Evolutionary conservation across 2,797 vertebrate genomes (phyloP).

Genomic region (Fistularia commersonii): DNA sequence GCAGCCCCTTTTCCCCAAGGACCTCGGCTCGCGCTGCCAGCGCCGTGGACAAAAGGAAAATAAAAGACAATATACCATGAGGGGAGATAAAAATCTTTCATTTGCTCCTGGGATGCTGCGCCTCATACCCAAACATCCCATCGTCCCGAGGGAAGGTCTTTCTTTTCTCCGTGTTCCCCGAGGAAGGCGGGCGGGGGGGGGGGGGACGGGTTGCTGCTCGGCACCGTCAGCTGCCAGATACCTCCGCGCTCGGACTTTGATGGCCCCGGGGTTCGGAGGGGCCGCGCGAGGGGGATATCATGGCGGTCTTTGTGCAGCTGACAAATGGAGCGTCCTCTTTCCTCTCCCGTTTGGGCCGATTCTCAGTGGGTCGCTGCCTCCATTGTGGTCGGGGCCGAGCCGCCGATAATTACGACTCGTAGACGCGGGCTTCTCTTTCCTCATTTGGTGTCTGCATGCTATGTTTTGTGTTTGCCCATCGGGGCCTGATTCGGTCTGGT

Average conservation of each 20-base stretch:
- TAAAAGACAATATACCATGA: constrained; percentile 27
- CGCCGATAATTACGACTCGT: constrained; percentile 16
- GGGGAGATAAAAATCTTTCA: constrained; percentile 59
- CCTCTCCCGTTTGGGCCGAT: constrained; percentile 29
- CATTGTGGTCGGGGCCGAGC: constrained; percentile 47
- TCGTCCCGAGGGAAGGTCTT: constrained; percentile 49
- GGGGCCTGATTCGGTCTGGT: constrained; percentile 28
- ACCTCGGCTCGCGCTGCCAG: constrained; percentile 40
- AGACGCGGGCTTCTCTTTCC: constrained; percentile 2
- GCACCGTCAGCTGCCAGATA: constrained; percentile 55
- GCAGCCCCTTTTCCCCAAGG: not conserved
- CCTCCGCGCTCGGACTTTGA: constrained; percentile 24
- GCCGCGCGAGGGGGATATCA: constrained; percentile 29
- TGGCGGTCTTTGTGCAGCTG: constrained; percentile 33
- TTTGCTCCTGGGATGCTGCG: constrained; percentile 44
- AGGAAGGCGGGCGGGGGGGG: constrained; percentile 14
- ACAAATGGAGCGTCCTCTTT: constrained; percentile 42
- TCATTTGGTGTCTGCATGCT: constrained; percentile 34
- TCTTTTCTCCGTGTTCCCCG: constrained; percentile 40
- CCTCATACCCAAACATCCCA: constrained; percentile 27
- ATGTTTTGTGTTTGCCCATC: constrained; percentile 53
- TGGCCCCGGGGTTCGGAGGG: constrained; percentile 18
- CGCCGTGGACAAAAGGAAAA: constrained; percentile 32
- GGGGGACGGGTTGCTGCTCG: constrained; percentile 45
- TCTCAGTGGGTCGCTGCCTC: constrained; percentile 51